A percentile compares a stretch with the other conserved stretches of the same genome.
phyloP scores from a whole-genome alignment of 64 coral and sea anemone species.

The Stichodactyla helianthus region DNA sequence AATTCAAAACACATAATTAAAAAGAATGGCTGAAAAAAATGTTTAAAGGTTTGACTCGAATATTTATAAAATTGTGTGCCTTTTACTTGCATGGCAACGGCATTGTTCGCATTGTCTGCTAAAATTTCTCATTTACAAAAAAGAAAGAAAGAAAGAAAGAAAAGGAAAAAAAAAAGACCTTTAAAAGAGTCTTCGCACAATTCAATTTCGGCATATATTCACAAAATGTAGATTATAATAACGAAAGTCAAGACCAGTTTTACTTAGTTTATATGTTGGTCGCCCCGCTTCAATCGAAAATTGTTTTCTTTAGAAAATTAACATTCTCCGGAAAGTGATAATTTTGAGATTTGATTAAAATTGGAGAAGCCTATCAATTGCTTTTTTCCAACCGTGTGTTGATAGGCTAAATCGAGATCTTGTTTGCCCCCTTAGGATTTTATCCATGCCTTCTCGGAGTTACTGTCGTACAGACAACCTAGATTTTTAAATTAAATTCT shows the following conservation, averaged over 20 bases:
- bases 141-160: too few species aligned
- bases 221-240: not conserved
- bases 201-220: too few species aligned
- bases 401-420: not conserved
- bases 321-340: not conserved
- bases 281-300: not conserved
- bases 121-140: too few species aligned
- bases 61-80: too few species aligned
- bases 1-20: too few species aligned
- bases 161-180: not conserved
- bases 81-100: too few species aligned
- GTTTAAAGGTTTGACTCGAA: too few species aligned
- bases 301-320: conserved; percentile 1
- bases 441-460: too few species aligned
- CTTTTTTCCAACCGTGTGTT: not conserved
- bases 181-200: not conserved
- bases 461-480: too few species aligned
- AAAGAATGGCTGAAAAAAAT: too few species aligned
- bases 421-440: not conserved
- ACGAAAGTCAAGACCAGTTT: not conserved
- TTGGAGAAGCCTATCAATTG: not conserved
- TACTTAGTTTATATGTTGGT: not conserved
- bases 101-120: too few species aligned
- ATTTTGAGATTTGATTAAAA: not conserved
- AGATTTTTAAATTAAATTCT: too few species aligned